These are phyloP conservation scores for Cacatua alba DNA, from an alignment of 2,113 vertebrate species.

Conservation along the genomic window DNA sequence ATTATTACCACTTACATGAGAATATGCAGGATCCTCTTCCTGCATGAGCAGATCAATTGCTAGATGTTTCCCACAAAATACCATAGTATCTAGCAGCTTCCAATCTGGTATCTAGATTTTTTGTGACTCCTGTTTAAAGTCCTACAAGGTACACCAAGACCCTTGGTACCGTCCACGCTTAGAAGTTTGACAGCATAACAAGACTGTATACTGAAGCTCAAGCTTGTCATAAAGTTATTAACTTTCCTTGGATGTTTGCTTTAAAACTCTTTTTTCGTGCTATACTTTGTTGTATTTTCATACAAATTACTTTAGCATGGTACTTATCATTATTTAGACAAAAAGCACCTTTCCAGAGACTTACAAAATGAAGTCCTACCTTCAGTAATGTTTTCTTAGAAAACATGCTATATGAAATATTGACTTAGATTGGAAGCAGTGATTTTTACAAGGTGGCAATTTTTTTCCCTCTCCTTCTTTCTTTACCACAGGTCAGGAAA, in stretches of 20 bases:
- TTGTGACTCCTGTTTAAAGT: not conserved
- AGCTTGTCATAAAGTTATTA: not conserved
- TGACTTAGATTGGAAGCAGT: not conserved
- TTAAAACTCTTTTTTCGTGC: not conserved
- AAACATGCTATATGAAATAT: not conserved
- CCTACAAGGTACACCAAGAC: accelerated
- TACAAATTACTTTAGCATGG: not conserved
- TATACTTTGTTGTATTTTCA: not conserved
- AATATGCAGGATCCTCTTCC: not conserved
- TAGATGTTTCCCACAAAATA: not conserved
- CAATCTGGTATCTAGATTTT: not conserved
- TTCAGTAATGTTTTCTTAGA: not conserved
- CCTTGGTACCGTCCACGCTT: not conserved
- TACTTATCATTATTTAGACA: not conserved
- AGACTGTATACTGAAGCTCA: not conserved
- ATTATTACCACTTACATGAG: not conserved
- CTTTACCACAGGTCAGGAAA: slow-evolving; percentile 79
- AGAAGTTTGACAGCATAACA: not conserved
- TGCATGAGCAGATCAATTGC: not conserved
- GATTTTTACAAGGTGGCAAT: not conserved
- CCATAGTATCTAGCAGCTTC: not conserved
- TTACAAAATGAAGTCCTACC: not conserved
- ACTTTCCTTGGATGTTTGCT: not conserved
- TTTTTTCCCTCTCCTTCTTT: not conserved
- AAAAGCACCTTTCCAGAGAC: not conserved